Conservation (phyloP, 1,140 invertebrate species). For the Telenomus remus region DNA sequence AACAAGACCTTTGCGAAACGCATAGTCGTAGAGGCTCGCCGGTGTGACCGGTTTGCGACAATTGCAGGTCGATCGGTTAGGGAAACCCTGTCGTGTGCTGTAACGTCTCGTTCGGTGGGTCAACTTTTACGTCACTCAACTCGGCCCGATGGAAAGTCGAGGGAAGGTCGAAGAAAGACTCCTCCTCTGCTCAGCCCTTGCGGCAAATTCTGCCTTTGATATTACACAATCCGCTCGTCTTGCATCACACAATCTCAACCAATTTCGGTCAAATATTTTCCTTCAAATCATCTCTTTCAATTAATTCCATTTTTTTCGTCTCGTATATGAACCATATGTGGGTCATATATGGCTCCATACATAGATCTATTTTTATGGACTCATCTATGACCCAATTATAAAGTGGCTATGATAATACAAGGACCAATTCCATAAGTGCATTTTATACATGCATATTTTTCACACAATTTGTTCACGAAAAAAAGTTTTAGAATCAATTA, state of each 20-base stretch:
- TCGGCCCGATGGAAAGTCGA: slow-evolving; percentile 52
- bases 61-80: slow-evolving; percentile 51
- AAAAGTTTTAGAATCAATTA: no score
- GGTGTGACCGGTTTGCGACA: slow-evolving; percentile 51
- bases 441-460: no score
- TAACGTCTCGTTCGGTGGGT: slow-evolving; percentile 48
- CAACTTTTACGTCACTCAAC: slow-evolving; percentile 55
- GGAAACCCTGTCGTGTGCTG: slow-evolving; percentile 49
- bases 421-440: no score
- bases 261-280: no score
- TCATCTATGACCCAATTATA: no score
- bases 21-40: slow-evolving; percentile 18
- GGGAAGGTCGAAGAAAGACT: slow-evolving; percentile 59
- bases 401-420: no score
- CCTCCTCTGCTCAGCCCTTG: slow-evolving; percentile 31
- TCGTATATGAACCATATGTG: no score
- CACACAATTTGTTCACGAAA: no score
- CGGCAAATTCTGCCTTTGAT: slow-evolving; percentile 56
- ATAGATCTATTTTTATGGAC: no score
- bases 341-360: no score
- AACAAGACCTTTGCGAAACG: slow-evolving; percentile 53
- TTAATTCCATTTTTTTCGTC: no score
- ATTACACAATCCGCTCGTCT: slow-evolving; percentile 51
- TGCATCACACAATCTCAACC: slow-evolving; percentile 16
- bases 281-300: no score